Percentiles rank a stretch among this genome's conserved stretches.
These are phyloP conservation scores for Acromyrmex echinatior DNA, from an alignment of 1,140 invertebrate genomes.

Conservation along the genomic window DNA sequence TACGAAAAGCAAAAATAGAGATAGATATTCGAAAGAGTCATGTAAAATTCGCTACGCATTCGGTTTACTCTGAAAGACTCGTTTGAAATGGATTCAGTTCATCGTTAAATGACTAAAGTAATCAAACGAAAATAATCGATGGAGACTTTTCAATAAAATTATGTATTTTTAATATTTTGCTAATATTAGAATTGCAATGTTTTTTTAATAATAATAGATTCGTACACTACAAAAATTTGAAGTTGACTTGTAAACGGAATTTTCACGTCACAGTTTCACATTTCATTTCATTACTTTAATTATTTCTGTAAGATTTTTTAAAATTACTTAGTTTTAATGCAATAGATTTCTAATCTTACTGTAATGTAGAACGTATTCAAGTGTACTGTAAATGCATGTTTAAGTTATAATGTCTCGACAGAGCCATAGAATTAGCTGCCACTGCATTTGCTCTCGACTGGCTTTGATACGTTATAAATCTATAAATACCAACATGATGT, in stretches of 20 bases:
- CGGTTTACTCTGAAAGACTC: not conserved
- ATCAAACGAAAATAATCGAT: constrained; percentile 3
- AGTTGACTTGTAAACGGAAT: too few relatives aligned
- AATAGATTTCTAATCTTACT: not conserved
- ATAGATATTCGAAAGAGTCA: constrained; percentile 1
- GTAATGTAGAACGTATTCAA: not conserved
- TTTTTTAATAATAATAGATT: too few relatives aligned
- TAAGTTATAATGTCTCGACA: constrained; percentile 29
- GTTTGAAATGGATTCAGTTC: not conserved
- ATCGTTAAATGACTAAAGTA: constrained; percentile 10
- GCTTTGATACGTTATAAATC: constrained; percentile 60
- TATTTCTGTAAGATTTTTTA: not conserved
- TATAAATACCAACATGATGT: constrained; percentile 64
- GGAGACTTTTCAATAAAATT: too few relatives aligned
- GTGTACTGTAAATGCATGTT: too few relatives aligned
- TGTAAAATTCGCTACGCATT: constrained; percentile 23
- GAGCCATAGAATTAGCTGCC: constrained; percentile 24
- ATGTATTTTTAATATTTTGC: too few relatives aligned
- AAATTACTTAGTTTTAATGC: not conserved
- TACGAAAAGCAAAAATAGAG: constrained; percentile 41
- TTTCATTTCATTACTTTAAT: not conserved
- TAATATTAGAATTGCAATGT: not conserved
- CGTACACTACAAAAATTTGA: too few relatives aligned
- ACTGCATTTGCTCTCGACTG: constrained; percentile 16
- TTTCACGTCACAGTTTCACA: too few relatives aligned